A percentile compares a stretch with the other conserved stretches of the same genome.
Conservation (phyloP, 2,888 invertebrate species). For the Acronicta alni region DNA sequence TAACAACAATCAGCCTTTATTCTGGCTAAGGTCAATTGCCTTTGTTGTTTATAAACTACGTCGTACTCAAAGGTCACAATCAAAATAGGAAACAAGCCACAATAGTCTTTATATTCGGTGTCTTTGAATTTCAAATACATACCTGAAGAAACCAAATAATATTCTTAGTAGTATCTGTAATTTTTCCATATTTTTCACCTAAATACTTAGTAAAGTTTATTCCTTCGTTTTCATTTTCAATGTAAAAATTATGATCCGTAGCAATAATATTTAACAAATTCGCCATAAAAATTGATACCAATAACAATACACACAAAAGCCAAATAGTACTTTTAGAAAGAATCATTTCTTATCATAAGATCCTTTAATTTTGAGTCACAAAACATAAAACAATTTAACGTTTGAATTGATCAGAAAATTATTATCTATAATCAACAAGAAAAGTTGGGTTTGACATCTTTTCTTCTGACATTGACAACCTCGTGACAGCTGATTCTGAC, state of each 20-base stretch:
- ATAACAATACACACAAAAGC: constrained; percentile 90
- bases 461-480: constrained; percentile 10
- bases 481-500: constrained; percentile 15
- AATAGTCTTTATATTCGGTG: constrained; percentile 1
- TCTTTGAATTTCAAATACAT: constrained; percentile 54
- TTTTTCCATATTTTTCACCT: constrained; percentile 77
- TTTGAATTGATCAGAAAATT: constrained; percentile 27
- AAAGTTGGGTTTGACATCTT: constrained; percentile 42
- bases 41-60: constrained; percentile 52
- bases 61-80: constrained; percentile 41
- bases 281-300: constrained; percentile 92
- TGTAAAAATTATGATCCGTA: constrained; percentile 87
- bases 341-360: constrained; percentile 84
- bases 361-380: constrained; percentile 33
- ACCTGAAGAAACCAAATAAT: constrained; percentile 95
- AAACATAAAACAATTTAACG: constrained; percentile 37
- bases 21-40: constrained; percentile 9
- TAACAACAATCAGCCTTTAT: constrained; percentile 13
- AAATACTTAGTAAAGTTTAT: constrained; percentile 75
- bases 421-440: constrained; percentile 37
- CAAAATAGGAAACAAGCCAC: constrained; percentile 10
- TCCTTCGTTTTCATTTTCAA: constrained; percentile 73
- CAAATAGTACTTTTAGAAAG: constrained; percentile 90
- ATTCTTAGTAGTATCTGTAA: constrained; percentile 89
- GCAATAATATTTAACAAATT: constrained; percentile 92